These are phyloP conservation scores for Arrhamphus sclerolepis DNA, from an alignment of 2,797 vertebrate species.

Conservation along the genomic window DNA sequence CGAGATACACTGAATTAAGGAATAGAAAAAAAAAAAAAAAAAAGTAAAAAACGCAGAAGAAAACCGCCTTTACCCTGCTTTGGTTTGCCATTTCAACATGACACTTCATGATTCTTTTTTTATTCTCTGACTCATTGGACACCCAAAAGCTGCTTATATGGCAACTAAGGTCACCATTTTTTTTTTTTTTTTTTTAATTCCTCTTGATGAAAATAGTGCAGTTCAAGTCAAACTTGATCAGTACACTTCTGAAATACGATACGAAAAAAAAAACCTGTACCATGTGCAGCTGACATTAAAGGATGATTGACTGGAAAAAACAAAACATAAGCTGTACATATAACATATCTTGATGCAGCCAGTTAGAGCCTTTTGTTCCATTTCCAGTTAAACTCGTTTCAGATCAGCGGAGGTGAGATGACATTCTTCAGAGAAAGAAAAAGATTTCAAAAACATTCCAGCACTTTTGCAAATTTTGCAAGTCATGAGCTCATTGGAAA, in stretches of 20 bases:
- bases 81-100: constrained; percentile 68
- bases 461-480: constrained; percentile 19
- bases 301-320: neutral
- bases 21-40: constrained; percentile 23
- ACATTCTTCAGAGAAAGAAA: constrained; percentile 21
- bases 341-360: constrained; percentile 24
- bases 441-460: constrained; percentile 26
- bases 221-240: constrained; percentile 57
- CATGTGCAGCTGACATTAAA: constrained; percentile 28
- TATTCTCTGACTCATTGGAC: constrained; percentile 54
- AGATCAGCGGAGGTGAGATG: constrained; percentile 38
- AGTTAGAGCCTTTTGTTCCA: constrained; percentile 16
- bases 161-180: constrained; percentile 49
- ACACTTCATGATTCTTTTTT: constrained; percentile 62
- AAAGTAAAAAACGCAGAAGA: constrained; percentile 5
- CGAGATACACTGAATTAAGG: constrained; percentile 57
- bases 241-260: constrained; percentile 41
- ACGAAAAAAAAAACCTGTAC: constrained; percentile 53
- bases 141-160: constrained; percentile 66
- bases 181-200: too few relatives aligned
- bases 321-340: constrained; percentile 26
- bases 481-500: constrained; percentile 24
- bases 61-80: constrained; percentile 63
- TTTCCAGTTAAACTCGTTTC: constrained; percentile 61
- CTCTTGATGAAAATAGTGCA: constrained; percentile 53